These are phyloP conservation scores for Megaceryle torquata DNA, from an alignment of 2,113 vertebrate genomes.

Conservation along the genomic window DNA sequence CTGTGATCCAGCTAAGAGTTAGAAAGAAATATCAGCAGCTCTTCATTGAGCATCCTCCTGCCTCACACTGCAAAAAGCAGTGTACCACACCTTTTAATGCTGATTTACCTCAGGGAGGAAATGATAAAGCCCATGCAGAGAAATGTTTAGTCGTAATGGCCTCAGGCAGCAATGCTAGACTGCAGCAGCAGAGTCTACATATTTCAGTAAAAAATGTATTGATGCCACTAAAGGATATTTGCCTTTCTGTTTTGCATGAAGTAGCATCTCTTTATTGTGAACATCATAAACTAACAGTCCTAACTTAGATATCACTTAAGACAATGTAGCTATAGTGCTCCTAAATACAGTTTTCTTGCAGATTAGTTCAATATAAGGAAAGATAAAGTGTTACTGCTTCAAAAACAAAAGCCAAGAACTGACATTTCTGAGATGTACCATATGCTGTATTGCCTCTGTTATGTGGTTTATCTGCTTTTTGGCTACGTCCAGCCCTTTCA, in stretches of 20 bases:
- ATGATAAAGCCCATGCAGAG: background rate
- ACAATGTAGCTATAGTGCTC: background rate
- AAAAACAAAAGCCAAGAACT: background rate
- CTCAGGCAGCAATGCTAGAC: background rate
- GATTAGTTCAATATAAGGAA: background rate
- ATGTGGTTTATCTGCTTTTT: background rate
- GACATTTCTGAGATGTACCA: accelerated
- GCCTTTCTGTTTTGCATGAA: background rate
- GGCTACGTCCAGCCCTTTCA: background rate
- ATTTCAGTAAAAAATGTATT: background rate
- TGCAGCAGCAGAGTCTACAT: background rate
- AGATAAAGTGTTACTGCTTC: background rate
- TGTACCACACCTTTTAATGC: background rate
- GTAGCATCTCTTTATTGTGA: background rate
- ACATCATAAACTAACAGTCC: background rate
- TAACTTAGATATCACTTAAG: background rate
- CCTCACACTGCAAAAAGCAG: background rate
- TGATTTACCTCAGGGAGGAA: background rate
- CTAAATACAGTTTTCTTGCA: background rate
- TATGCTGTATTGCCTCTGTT: background rate
- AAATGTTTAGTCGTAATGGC: background rate
- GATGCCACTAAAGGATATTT: background rate
- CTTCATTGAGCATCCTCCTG: background rate
- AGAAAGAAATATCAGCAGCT: background rate
- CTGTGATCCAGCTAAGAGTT: background rate